Conservation (phyloP, 1,140 invertebrate genomes). For the Hirudo medicinalis region DNA sequence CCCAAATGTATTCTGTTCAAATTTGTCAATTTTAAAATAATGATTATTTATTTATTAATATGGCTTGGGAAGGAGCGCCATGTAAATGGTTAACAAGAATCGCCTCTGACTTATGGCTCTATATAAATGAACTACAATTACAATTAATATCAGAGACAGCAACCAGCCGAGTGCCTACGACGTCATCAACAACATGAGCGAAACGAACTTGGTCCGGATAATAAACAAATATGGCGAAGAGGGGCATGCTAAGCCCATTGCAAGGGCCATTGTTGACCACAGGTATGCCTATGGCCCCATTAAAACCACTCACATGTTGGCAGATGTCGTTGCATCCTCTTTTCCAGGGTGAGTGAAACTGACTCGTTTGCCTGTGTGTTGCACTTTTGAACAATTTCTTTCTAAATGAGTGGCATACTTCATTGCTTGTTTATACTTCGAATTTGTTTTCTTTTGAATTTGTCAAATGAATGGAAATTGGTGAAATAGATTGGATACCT, state of each 20-base stretch:
- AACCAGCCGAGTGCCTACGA: slow-evolving; percentile 66
- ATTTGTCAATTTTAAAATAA: background rate
- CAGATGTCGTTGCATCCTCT: slow-evolving; percentile 58
- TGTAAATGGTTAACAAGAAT: background rate
- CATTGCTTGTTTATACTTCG: no score
- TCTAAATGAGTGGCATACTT: no score
- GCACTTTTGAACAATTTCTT: no score
- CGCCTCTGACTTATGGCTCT: no score
- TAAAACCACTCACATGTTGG: slow-evolving; percentile 67
- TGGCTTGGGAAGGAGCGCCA: no score
- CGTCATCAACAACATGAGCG: slow-evolving; percentile 63
- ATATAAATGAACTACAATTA: background rate
- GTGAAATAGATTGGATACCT: no score
- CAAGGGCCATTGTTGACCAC: slow-evolving; percentile 72
- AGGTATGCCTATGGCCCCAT: slow-evolving; percentile 65
- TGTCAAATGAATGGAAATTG: no score
- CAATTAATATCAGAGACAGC: slow-evolving; percentile 34
- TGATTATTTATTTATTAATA: background rate
- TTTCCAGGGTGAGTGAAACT: slow-evolving; percentile 36
- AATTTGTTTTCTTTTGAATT: no score
- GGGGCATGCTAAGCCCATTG: slow-evolving; percentile 69
- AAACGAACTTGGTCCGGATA: slow-evolving; percentile 64
- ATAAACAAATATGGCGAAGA: slow-evolving; percentile 82
- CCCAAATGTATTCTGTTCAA: background rate
- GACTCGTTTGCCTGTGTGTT: background rate